Conservation (phyloP, 1,140 invertebrate species). For the Penaeus chinensis region DNA sequence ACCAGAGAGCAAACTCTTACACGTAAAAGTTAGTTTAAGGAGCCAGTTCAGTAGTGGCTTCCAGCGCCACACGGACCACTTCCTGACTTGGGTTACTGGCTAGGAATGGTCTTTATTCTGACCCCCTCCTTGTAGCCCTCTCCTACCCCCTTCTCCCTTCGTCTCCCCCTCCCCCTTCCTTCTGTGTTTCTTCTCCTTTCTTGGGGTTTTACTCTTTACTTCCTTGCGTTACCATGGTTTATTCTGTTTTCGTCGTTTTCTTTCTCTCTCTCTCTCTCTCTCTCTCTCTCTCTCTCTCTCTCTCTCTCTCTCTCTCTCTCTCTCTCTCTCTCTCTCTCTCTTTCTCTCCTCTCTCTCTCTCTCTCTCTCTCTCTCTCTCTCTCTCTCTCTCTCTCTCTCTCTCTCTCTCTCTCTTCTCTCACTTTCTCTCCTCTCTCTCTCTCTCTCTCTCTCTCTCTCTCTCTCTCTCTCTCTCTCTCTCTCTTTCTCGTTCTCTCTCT, state of each 20-base stretch:
- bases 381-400: background rate
- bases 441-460: background rate
- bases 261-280: background rate
- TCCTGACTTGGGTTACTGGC: slow-evolving; percentile 45
- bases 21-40: slow-evolving; percentile 47
- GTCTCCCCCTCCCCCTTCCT: background rate
- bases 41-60: slow-evolving; percentile 29
- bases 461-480: background rate
- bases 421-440: background rate
- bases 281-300: background rate
- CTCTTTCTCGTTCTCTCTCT: background rate
- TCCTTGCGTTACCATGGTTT: too few relatives aligned
- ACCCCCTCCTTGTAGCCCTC: background rate
- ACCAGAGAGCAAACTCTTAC: slow-evolving; percentile 59
- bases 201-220: too few relatives aligned
- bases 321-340: background rate
- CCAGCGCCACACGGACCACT: slow-evolving; percentile 29
- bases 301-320: background rate
- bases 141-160: background rate
- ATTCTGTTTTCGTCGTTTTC: too few relatives aligned
- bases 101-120: slow-evolving; percentile 25
- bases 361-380: background rate
- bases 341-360: background rate
- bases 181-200: too few relatives aligned
- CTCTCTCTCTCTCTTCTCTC: background rate